A percentile compares a stretch with the other conserved stretches of the same genome.
Evolutionary conservation across 1,140 invertebrate genomes (phyloP).

Genomic region (Formica selysi): DNA sequence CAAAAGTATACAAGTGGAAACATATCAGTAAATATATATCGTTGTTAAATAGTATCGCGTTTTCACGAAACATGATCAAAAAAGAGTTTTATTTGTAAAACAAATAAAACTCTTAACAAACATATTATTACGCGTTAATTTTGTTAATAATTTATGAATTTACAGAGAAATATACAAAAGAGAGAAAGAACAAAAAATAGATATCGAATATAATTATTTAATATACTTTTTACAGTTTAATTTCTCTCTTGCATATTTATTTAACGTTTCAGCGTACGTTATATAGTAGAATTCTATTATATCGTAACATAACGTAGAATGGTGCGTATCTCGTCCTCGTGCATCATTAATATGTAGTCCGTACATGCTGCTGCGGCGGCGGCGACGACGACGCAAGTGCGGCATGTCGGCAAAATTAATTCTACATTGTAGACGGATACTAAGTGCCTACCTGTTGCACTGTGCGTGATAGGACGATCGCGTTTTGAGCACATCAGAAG

Average conservation of each 20-base stretch:
- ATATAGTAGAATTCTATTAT: conserved; percentile 20
- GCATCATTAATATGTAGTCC: conserved; percentile 47
- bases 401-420: conserved; percentile 70
- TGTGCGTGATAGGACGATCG: conserved; percentile 72
- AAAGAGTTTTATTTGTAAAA: background rate
- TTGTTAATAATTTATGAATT: conserved; percentile 4
- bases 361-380: conserved; percentile 24
- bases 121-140: background rate
- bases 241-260: background rate
- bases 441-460: conserved; percentile 82
- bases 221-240: background rate
- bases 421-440: conserved; percentile 75
- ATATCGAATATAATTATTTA: background rate
- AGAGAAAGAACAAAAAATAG: background rate
- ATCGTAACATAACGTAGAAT: background rate
- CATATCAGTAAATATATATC: background rate
- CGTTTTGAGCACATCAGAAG: conserved; percentile 63
- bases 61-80: background rate
- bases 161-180: too few species aligned
- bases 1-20: background rate
- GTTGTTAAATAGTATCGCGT: background rate
- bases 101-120: background rate
- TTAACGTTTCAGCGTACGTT: background rate
- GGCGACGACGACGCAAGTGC: conserved; percentile 60
- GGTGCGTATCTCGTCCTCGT: conserved; percentile 1